These are phyloP conservation scores for Folsomia manolachei DNA, from an alignment of 2,888 invertebrate genomes.

Conservation along the genomic window DNA sequence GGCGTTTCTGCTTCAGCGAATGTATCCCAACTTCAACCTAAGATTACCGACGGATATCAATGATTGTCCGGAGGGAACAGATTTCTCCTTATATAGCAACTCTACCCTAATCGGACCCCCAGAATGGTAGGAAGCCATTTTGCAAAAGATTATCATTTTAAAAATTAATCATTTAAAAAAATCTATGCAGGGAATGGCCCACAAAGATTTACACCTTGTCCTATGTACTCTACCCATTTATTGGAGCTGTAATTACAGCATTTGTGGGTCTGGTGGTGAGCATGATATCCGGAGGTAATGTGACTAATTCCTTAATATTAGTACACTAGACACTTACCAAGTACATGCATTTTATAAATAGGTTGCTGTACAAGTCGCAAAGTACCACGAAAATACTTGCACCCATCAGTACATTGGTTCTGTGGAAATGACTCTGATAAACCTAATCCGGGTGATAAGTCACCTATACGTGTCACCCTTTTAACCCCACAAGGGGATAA, in stretches of 20 bases:
- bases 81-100: slow-evolving; percentile 23
- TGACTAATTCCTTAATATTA: background rate
- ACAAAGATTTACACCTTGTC: slow-evolving; percentile 45
- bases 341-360: slow-evolving; percentile 8
- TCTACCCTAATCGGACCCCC: slow-evolving; percentile 9
- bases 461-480: no score
- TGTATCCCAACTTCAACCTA: slow-evolving; percentile 22
- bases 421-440: background rate
- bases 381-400: background rate
- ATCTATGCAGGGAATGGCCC: slow-evolving; percentile 38
- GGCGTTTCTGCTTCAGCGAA: slow-evolving; percentile 21
- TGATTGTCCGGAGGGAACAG: slow-evolving; percentile 27
- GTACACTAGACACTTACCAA: slow-evolving; percentile 1
- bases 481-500: no score
- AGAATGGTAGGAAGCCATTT: slow-evolving; percentile 20
- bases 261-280: slow-evolving; percentile 33
- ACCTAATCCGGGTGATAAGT: background rate
- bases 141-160: background rate
- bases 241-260: slow-evolving; percentile 40
- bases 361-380: slow-evolving; percentile 9
- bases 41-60: slow-evolving; percentile 27
- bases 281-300: slow-evolving; percentile 41
- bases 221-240: slow-evolving; percentile 42
- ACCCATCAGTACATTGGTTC: background rate
- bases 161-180: background rate